A percentile compares a stretch with the other conserved stretches of the same genome.
These are phyloP conservation scores for Parazoanthus atlanticus DNA, from an alignment of 92 coral and sea anemone species.

Conservation along the genomic window DNA sequence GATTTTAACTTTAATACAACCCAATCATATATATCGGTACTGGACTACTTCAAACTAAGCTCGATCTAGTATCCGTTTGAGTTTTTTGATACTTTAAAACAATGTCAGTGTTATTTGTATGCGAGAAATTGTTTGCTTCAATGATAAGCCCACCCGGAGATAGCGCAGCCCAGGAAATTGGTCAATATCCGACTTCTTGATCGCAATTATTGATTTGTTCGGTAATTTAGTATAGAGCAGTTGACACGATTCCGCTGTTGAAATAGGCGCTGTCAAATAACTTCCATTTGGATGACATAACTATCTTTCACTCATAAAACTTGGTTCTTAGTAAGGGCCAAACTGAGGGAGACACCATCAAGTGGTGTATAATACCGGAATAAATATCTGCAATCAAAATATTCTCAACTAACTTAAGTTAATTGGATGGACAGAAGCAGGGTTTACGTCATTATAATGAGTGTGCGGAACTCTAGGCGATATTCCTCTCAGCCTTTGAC, in stretches of 20 bases:
- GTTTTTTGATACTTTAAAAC: no score
- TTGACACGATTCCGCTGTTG: not conserved
- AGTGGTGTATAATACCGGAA: not conserved
- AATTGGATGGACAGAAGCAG: not conserved
- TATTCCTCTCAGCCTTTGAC: not conserved
- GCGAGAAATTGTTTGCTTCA: not conserved
- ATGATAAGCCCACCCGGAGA: not conserved
- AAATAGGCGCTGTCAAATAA: not conserved
- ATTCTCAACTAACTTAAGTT: not conserved
- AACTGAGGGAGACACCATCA: not conserved
- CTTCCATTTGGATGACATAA: no score
- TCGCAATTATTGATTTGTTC: not conserved
- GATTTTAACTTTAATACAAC: no score
- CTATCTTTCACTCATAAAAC: no score
- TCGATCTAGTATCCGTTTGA: not conserved
- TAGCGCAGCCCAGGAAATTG: not conserved
- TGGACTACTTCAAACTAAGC: not conserved
- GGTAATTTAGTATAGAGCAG: not conserved
- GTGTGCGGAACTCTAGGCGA: not conserved
- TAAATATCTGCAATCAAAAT: not conserved
- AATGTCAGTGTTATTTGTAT: not conserved
- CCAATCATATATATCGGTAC: no score
- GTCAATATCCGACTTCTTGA: not conserved
- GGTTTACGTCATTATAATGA: not conserved
- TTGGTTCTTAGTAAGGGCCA: no score